phyloP scores from a whole-genome alignment of 2,888 invertebrate genomes.

The Torymus aiolomorphi region DNA sequence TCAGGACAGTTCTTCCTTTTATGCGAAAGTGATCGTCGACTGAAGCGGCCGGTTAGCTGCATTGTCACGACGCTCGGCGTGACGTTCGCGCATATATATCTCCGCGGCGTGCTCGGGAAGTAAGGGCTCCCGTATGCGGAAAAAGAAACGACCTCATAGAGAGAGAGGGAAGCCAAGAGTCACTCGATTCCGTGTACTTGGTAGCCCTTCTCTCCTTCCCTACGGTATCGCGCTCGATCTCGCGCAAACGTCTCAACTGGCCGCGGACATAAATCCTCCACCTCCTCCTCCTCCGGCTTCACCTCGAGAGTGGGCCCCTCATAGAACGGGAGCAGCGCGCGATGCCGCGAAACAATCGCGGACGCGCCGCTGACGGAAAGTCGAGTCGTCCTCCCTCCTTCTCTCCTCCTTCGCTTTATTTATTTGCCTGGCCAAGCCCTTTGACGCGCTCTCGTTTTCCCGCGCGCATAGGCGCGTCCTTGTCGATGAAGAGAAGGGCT shows the following conservation, averaged over 20 bases:
- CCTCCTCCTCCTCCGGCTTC: constrained; percentile 50
- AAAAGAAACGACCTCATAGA: constrained; percentile 23
- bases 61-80: constrained; percentile 48
- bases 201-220: constrained; percentile 59
- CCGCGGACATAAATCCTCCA: constrained; percentile 72
- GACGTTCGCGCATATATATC: constrained; percentile 36
- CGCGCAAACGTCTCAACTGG: constrained; percentile 75
- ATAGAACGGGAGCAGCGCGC: constrained; percentile 62
- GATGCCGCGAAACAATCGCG: constrained; percentile 68
- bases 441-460: constrained; percentile 42
- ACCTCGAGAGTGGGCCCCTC: constrained; percentile 48
- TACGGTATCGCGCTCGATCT: constrained; percentile 69
- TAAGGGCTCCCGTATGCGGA: not conserved
- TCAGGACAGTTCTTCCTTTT: constrained; percentile 9
- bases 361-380: constrained; percentile 71
- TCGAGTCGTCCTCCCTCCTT: constrained; percentile 44
- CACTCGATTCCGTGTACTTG: constrained; percentile 60
- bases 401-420: constrained; percentile 37
- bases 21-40: constrained; percentile 27
- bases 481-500: constrained; percentile 34
- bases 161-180: constrained; percentile 42
- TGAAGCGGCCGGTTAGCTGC: constrained; percentile 39
- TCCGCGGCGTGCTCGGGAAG: not conserved
- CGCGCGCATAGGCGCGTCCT: constrained; percentile 29
- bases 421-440: constrained; percentile 44